Base-by-base conservation (phyloP, 2,888 invertebrate species). In the Heteropelma amictum region DNA sequence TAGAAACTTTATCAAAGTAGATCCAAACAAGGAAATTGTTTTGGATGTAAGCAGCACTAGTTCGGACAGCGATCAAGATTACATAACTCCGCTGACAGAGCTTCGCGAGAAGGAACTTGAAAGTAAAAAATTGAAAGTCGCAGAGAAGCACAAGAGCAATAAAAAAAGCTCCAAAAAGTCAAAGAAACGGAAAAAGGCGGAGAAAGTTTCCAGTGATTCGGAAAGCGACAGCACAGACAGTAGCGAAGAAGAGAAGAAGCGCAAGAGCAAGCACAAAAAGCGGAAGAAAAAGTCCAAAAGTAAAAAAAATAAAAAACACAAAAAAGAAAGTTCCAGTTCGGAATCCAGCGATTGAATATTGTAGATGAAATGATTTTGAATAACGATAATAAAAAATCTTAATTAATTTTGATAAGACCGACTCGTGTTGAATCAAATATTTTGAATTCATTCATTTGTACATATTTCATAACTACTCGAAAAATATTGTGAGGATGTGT, bases 21-120 rank as follows among this genome's bases (percentile, higher is more conserved):
- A 98, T 86, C 97, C 98, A 0, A 95, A 96, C 85, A 97, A 96
- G 87, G 98, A 97, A 86, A 95, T 96, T 82, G 95, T 98, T 1
- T 89, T 98, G 68, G 98, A 98, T 88, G 96, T 98, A 0, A 97
- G 97, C 86, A 97, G 97, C 83, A 98, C 98, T 3, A 97, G 97
- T 83, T 97, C 97, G 74, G 97, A 97, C 82, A 94, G 95, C 19
- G 95, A 94, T 77, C 92, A 93, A 72, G 95, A 97, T 79, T 96
- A 96, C 86, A 90, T 94, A 1, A 97, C 97, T 0, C 97, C 97
- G 0, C 88, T 97, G 58, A 96, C 95, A 26, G 94, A 93, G 77
- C 88, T 97, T 38, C 90, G 96, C 17, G 95, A 95, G 84, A 93
- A 94, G 65, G 97, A 97, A 87, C 87, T 97, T 0, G 91, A 92